These are phyloP conservation scores for Nylanderia fulva DNA, from an alignment of 1,140 invertebrate species.

Conservation along the genomic window DNA sequence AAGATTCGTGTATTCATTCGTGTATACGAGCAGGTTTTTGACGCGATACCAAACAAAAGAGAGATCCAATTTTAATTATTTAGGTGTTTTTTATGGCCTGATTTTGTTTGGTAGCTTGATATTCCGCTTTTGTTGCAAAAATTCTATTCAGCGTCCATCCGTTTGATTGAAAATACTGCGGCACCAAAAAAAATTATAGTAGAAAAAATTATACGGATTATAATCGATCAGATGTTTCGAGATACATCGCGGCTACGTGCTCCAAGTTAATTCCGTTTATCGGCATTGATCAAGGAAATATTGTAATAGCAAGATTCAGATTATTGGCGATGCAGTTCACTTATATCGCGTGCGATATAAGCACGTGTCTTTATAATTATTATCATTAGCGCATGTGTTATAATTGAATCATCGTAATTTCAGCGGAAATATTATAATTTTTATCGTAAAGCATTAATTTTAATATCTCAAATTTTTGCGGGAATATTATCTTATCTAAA, in stretches of 20 bases:
- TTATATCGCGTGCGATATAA: not conserved
- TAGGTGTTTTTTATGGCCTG: slow-evolving; percentile 24
- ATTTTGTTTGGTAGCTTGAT: slow-evolving; percentile 17
- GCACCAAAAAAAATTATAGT: too few relatives aligned
- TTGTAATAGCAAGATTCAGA: not conserved
- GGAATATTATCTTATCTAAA: not conserved
- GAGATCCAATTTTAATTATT: slow-evolving; percentile 27
- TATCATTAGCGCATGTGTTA: slow-evolving; percentile 2
- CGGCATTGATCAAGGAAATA: slow-evolving; percentile 6
- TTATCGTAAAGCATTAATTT: slow-evolving; percentile 28
- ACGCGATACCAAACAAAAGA: slow-evolving; percentile 15
- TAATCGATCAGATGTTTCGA: slow-evolving; percentile 40
- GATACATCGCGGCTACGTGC: not conserved
- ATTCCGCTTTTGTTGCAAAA: not conserved
- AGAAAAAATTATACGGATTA: not conserved
- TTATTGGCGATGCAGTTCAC: too few relatives aligned
- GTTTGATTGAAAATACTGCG: slow-evolving; percentile 38
- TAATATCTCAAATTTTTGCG: slow-evolving; percentile 26
- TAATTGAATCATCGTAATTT: slow-evolving; percentile 1
- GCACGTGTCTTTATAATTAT: not conserved
- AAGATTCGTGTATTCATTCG: slow-evolving; percentile 1
- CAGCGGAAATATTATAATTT: slow-evolving; percentile 23
- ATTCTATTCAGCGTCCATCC: slow-evolving; percentile 23
- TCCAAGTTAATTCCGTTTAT: not conserved
- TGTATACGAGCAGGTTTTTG: slow-evolving; percentile 24